Evolutionary conservation across 1,140 invertebrate species (phyloP).

Genomic region (Micrasema minimum): DNA sequence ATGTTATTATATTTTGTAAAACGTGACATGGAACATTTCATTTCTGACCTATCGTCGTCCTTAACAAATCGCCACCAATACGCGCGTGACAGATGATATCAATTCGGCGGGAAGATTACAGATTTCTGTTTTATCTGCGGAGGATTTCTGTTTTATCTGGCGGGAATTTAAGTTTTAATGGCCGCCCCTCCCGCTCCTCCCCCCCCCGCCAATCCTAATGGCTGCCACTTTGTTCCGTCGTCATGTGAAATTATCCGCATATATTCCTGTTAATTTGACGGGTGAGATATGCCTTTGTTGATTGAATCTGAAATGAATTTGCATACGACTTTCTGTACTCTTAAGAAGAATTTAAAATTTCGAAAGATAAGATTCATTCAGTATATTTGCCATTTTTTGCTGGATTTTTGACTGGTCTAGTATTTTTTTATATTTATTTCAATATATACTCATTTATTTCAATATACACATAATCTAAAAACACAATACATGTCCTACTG

Average conservation of each 20-base stretch:
- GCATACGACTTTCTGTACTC: too few species aligned
- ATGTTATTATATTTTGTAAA: too few species aligned
- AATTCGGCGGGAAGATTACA: constrained; percentile 35
- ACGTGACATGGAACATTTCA: not conserved
- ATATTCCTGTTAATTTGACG: constrained; percentile 6
- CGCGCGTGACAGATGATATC: constrained; percentile 36
- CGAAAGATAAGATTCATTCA: too few species aligned
- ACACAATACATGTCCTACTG: too few species aligned
- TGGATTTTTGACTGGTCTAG: too few species aligned
- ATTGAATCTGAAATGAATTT: constrained; percentile 3
- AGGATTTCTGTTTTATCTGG: constrained; percentile 28
- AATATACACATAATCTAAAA: too few species aligned
- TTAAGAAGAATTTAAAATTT: too few species aligned
- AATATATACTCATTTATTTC: too few species aligned
- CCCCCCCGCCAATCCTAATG: not conserved
- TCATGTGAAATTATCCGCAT: not conserved
- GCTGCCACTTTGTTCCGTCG: constrained; percentile 21
- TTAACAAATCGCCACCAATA: constrained; percentile 37
- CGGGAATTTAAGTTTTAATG: constrained; percentile 33
- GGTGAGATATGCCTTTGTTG: constrained; percentile 6
- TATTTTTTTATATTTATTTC: too few species aligned
- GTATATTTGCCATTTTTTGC: too few species aligned
- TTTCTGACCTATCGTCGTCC: not conserved
- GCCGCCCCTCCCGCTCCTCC: constrained; percentile 5
- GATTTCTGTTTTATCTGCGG: constrained; percentile 29